A percentile compares a stretch with the other conserved stretches of the same genome.
These are phyloP conservation scores for Hololepta plana DNA, from an alignment of 2,888 invertebrate species.

Conservation along the genomic window DNA sequence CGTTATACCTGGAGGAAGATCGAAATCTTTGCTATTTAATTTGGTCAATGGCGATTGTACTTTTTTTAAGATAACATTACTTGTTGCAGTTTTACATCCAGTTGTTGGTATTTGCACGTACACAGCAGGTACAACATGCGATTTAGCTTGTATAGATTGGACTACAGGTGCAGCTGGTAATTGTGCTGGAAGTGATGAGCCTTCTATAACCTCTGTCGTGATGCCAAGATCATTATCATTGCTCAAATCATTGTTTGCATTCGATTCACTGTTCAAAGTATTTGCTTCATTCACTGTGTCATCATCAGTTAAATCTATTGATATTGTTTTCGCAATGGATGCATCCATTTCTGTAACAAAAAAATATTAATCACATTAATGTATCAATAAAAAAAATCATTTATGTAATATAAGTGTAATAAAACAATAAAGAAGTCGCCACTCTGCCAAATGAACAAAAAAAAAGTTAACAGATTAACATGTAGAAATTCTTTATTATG, in stretches of 20 bases:
- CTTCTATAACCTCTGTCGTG: conserved; percentile 7
- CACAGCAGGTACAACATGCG: conserved; percentile 35
- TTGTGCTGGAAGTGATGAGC: conserved; percentile 10
- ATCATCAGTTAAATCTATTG: conserved; percentile 6
- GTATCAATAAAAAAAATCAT: too few species aligned
- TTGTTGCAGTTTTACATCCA: too few species aligned
- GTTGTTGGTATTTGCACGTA: conserved; percentile 38
- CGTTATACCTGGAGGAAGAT: conserved; percentile 8
- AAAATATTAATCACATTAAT: too few species aligned
- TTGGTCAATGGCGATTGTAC: too few species aligned
- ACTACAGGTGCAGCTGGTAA: conserved; percentile 9
- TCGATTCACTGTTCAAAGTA: conserved; percentile 7
- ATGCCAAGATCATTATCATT: conserved; percentile 9
- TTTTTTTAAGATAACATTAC: conserved; percentile 14
- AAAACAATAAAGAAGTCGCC: too few species aligned
- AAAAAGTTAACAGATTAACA: too few species aligned
- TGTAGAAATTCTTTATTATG: too few species aligned
- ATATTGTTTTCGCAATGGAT: conserved; percentile 10
- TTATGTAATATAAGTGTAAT: too few species aligned
- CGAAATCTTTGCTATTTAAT: too few species aligned
- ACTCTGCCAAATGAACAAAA: too few species aligned
- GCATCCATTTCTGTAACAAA: conserved; percentile 21
- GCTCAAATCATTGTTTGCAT: conserved; percentile 6
- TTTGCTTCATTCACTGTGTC: conserved; percentile 6
- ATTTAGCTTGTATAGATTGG: conserved; percentile 14